Conservation (phyloP, 2,888 invertebrate species). For the Callosobruchus maculatus region DNA sequence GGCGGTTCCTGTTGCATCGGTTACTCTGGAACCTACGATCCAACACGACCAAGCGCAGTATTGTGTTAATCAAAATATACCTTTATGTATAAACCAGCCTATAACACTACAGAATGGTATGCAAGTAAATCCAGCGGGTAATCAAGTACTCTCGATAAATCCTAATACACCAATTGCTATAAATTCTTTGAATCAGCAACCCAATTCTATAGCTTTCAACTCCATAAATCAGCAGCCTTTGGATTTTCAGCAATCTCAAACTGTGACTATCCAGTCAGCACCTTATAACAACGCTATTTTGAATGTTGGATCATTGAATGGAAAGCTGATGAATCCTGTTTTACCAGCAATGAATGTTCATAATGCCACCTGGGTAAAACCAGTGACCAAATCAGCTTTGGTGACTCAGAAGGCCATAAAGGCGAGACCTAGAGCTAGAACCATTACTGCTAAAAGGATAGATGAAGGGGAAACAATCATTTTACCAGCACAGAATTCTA, state of each 20-base stretch:
- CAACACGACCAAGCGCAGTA: constrained; percentile 28
- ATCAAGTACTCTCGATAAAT: constrained; percentile 21
- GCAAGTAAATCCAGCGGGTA: constrained; percentile 20
- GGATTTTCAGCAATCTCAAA: constrained; percentile 36
- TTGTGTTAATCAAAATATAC: constrained; percentile 36
- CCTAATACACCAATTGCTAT: constrained; percentile 19
- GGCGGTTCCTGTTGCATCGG: constrained; percentile 24
- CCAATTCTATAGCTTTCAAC: constrained; percentile 26
- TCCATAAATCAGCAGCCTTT: constrained; percentile 31
- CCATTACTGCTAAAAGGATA: constrained; percentile 28
- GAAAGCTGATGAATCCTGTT: constrained; percentile 35
- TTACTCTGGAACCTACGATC: constrained; percentile 22
- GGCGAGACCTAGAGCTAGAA: constrained; percentile 32
- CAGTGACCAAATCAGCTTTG: constrained; percentile 32
- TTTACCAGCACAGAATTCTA: constrained; percentile 22
- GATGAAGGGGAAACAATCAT: constrained; percentile 24
- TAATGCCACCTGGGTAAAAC: constrained; percentile 38
- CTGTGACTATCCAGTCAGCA: constrained; percentile 40
- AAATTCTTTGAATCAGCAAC: constrained; percentile 20
- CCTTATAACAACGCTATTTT: constrained; percentile 39
- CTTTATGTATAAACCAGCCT: constrained; percentile 37
- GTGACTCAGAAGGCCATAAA: constrained; percentile 35
- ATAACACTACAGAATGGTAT: constrained; percentile 23
- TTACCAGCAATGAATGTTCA: constrained; percentile 35
- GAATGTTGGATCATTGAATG: constrained; percentile 36